Conservation (phyloP, 2,888 invertebrate species). For the Trisateles emortualis region DNA sequence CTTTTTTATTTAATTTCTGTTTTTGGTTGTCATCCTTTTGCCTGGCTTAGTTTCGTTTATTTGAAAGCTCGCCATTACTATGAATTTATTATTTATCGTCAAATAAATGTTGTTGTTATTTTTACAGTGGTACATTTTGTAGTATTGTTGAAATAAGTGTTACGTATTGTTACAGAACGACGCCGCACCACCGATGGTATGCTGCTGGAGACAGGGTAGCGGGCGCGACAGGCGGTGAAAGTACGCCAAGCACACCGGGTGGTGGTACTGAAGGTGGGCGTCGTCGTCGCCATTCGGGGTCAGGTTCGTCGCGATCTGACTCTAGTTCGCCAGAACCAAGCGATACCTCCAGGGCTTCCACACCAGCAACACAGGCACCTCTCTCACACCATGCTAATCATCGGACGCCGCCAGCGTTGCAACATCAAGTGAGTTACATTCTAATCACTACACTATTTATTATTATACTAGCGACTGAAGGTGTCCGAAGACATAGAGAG, state of each 20-base stretch:
- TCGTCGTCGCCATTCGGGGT: slow-evolving; percentile 84
- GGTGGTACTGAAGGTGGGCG: slow-evolving; percentile 77
- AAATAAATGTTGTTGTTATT: no score
- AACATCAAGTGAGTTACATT: slow-evolving; percentile 67
- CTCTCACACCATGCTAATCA: slow-evolving; percentile 65
- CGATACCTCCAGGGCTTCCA: slow-evolving; percentile 87
- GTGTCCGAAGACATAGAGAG: no score
- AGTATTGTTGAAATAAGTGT: neutral
- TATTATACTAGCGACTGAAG: no score
- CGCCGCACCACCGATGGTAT: slow-evolving; percentile 80
- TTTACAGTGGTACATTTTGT: neutral
- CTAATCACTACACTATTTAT: no score
- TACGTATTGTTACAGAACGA: slow-evolving; percentile 58
- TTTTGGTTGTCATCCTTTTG: neutral
- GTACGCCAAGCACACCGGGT: slow-evolving; percentile 79
- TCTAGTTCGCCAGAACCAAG: slow-evolving; percentile 88
- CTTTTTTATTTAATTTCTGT: neutral
- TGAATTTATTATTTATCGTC: no score
- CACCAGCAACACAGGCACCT: slow-evolving; percentile 81
- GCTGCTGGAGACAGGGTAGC: slow-evolving; percentile 67
- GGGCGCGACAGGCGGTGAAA: slow-evolving; percentile 56
- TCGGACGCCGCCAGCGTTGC: slow-evolving; percentile 62
- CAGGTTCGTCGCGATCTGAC: slow-evolving; percentile 83
- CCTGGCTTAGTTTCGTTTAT: no score
- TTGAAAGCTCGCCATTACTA: no score